Conservation (phyloP, 2,888 invertebrate genomes). For the Zaprionus bogoriensis region DNA sequence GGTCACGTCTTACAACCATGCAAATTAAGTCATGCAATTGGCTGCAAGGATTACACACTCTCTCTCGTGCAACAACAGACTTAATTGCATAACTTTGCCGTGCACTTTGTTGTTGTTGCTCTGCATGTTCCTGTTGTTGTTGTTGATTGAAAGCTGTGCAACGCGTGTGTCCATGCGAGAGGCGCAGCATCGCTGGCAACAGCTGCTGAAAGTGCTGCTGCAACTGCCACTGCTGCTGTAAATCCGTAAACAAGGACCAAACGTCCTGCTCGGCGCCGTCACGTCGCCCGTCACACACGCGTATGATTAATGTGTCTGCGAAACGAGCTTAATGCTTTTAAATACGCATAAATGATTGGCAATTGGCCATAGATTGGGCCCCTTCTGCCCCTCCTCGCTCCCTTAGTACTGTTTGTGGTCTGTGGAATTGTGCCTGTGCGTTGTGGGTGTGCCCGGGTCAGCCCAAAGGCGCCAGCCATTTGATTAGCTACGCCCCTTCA, state of each 20-base stretch:
- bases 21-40: not conserved
- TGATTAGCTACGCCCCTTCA: conserved; percentile 31
- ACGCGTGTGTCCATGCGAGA: too few relatives aligned
- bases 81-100: not conserved
- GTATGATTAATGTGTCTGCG: conserved; percentile 62
- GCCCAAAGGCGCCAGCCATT: conserved; percentile 24
- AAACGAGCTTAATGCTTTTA: conserved; percentile 50
- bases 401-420: conserved; percentile 31
- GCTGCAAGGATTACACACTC: not conserved
- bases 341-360: conserved; percentile 52
- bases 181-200: not conserved
- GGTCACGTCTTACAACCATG: not conserved
- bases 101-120: not conserved
- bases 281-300: conserved; percentile 34
- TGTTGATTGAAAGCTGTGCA: too few relatives aligned
- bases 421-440: not conserved
- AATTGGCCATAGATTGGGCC: conserved; percentile 13
- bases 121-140: too few relatives aligned
- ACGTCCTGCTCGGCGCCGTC: conserved; percentile 3
- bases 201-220: not conserved
- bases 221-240: not conserved
- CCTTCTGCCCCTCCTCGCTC: conserved; percentile 2
- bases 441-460: not conserved
- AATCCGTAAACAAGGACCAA: not conserved
- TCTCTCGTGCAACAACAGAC: not conserved